These are phyloP conservation scores for Eueides isabella DNA, from an alignment of 1,140 invertebrate genomes.

Conservation along the genomic window DNA sequence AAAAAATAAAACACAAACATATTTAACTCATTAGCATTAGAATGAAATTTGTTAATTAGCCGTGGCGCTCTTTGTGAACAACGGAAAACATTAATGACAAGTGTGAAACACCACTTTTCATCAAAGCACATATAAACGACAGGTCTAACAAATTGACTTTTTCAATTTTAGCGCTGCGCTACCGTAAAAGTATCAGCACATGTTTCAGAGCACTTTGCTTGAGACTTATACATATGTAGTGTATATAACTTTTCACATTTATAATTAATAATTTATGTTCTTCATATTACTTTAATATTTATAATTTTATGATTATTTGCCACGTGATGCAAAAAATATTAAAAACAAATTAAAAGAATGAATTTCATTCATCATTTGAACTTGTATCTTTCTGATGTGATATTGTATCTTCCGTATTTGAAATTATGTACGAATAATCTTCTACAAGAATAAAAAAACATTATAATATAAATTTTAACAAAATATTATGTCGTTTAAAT, in stretches of 20 bases:
- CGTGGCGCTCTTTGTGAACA: slow-evolving; percentile 16
- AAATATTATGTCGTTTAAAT: background rate
- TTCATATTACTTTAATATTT: background rate
- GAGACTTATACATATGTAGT: slow-evolving; percentile 13
- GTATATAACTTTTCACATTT: background rate
- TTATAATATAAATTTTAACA: background rate
- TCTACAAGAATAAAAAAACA: background rate
- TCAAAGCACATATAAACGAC: slow-evolving; percentile 31
- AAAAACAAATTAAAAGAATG: no score
- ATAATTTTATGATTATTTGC: no score
- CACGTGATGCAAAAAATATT: no score
- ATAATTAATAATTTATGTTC: background rate
- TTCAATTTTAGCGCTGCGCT: slow-evolving; percentile 35
- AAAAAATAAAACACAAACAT: background rate
- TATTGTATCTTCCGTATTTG: background rate
- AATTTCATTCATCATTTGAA: no score
- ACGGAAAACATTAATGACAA: slow-evolving; percentile 19
- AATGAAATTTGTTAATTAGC: slow-evolving; percentile 10
- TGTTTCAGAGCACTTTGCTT: slow-evolving; percentile 31
- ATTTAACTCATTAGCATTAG: background rate
- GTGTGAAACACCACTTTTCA: slow-evolving; percentile 27
- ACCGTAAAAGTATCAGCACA: slow-evolving; percentile 35
- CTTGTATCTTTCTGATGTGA: no score
- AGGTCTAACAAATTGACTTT: slow-evolving; percentile 44
- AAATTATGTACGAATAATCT: background rate